phyloP scores from a whole-genome alignment of 2,888 invertebrate species.

The Chymomyza caudatula region DNA sequence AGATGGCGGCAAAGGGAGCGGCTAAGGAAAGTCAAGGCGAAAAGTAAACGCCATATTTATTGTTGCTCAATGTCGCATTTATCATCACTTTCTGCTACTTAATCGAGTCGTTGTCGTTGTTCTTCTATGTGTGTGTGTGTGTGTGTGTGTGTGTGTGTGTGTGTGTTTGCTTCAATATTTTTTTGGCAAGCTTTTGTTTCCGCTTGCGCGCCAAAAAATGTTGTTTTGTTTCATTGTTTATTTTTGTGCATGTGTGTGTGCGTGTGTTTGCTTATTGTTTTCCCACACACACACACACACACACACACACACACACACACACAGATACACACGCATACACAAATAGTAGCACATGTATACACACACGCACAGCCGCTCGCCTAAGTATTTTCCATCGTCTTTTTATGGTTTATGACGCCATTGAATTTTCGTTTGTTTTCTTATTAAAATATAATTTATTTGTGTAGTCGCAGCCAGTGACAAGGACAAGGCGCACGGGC shows the following conservation, averaged over 20 bases:
- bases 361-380: slow-evolving; percentile 39
- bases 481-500: slow-evolving; percentile 20
- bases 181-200: slow-evolving; percentile 44
- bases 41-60: slow-evolving; percentile 62
- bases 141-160: too few species aligned
- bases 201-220: slow-evolving; percentile 32
- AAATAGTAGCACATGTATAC: neutral
- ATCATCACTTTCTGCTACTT: slow-evolving; percentile 74
- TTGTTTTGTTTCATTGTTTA: slow-evolving; percentile 57
- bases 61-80: slow-evolving; percentile 73
- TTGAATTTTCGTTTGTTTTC: slow-evolving; percentile 69
- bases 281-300: slow-evolving; percentile 30
- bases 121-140: neutral
- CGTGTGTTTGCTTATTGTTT: slow-evolving; percentile 58
- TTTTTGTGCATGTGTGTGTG: slow-evolving; percentile 27
- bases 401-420: slow-evolving; percentile 72
- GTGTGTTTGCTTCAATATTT: slow-evolving; percentile 5
- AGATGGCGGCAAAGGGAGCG: neutral
- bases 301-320: slow-evolving; percentile 7
- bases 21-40: slow-evolving; percentile 23
- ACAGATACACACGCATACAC: too few species aligned
- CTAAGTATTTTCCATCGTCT: slow-evolving; percentile 67
- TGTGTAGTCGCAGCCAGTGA: slow-evolving; percentile 45
- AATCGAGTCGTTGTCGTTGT: slow-evolving; percentile 59
- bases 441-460: slow-evolving; percentile 73